A percentile compares a stretch with the other conserved stretches of the same genome.
These are phyloP conservation scores for Argynnis bischoffii DNA, from an alignment of 2,888 invertebrate species.

Conservation along the genomic window DNA sequence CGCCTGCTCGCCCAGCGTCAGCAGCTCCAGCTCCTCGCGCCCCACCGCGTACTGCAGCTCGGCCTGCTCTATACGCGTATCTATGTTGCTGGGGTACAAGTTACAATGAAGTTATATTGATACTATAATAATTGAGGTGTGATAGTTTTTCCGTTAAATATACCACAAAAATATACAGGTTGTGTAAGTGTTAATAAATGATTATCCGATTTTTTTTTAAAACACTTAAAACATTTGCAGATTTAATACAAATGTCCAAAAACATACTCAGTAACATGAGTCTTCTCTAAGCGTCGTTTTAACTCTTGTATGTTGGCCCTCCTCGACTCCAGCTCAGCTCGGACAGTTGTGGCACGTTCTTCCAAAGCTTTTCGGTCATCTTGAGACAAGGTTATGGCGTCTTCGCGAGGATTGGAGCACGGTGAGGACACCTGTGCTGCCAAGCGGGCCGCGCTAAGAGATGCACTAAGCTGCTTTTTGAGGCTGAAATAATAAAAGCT, in stretches of 20 bases:
- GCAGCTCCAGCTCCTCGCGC: conserved; percentile 92
- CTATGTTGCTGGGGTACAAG: conserved; percentile 87
- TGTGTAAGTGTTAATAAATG: too few species aligned
- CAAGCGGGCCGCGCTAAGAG: conserved; percentile 78
- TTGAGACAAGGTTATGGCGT: conserved; percentile 73
- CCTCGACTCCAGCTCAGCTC: conserved; percentile 89
- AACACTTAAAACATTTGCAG: too few species aligned
- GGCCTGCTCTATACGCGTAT: conserved; percentile 93
- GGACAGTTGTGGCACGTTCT: conserved; percentile 73
- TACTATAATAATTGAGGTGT: too few species aligned
- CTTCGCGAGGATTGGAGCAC: conserved; percentile 52
- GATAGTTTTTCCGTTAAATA: neutral
- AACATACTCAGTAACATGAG: conserved; percentile 93
- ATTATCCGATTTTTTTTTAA: too few species aligned
- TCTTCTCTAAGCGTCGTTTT: conserved; percentile 89
- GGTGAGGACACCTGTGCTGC: conserved; percentile 67
- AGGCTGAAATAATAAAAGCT: conserved; percentile 22
- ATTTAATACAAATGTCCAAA: too few species aligned
- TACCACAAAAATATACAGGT: too few species aligned
- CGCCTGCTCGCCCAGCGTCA: conserved; percentile 92
- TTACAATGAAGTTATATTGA: conserved; percentile 32
- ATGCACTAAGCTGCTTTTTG: conserved; percentile 86
- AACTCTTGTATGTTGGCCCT: conserved; percentile 90
- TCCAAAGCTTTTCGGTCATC: conserved; percentile 82
- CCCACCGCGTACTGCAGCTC: conserved; percentile 94